Percentiles rank a stretch among this genome's conserved stretches.
Evolutionary conservation across 1,140 invertebrate genomes (phyloP).

Genomic region (Temnothorax nylanderi): DNA sequence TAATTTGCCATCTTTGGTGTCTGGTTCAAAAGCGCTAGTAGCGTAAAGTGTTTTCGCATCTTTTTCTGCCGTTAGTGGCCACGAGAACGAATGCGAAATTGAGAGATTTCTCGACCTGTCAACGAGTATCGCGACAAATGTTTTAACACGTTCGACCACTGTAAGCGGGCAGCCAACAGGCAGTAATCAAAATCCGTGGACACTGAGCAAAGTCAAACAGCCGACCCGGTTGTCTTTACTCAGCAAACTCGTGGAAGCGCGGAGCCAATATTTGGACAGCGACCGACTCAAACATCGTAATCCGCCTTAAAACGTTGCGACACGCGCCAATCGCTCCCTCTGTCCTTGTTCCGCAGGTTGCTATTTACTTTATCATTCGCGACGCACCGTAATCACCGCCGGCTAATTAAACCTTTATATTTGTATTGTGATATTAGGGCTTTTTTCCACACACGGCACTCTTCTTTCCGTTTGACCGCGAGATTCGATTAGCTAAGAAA

Average conservation of each 20-base stretch:
- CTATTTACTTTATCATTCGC: slow-evolving; percentile 40
- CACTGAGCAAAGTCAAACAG: slow-evolving; percentile 80
- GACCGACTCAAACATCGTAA: slow-evolving; percentile 74
- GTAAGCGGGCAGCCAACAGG: slow-evolving; percentile 68
- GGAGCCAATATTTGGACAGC: slow-evolving; percentile 78
- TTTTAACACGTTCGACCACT: slow-evolving; percentile 65
- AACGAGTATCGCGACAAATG: slow-evolving; percentile 66
- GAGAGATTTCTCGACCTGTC: slow-evolving; percentile 55
- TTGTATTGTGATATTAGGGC: background rate
- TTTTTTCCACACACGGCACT: background rate
- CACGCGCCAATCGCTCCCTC: slow-evolving; percentile 68
- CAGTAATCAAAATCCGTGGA: slow-evolving; percentile 80
- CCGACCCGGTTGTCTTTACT: slow-evolving; percentile 75
- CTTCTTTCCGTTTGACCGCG: background rate
- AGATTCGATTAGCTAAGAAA: background rate
- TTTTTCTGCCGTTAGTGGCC: background rate
- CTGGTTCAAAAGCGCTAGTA: background rate
- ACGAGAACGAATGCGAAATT: slow-evolving; percentile 19
- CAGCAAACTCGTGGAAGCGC: slow-evolving; percentile 73
- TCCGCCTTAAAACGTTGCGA: slow-evolving; percentile 73
- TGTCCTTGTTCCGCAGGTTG: slow-evolving; percentile 41
- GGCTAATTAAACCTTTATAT: slow-evolving; percentile 26
- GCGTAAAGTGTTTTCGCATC: background rate
- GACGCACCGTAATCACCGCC: slow-evolving; percentile 1
- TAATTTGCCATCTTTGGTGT: background rate